Base-by-base conservation (phyloP, 2,797 vertebrate species). In the Falco berigora region DNA sequence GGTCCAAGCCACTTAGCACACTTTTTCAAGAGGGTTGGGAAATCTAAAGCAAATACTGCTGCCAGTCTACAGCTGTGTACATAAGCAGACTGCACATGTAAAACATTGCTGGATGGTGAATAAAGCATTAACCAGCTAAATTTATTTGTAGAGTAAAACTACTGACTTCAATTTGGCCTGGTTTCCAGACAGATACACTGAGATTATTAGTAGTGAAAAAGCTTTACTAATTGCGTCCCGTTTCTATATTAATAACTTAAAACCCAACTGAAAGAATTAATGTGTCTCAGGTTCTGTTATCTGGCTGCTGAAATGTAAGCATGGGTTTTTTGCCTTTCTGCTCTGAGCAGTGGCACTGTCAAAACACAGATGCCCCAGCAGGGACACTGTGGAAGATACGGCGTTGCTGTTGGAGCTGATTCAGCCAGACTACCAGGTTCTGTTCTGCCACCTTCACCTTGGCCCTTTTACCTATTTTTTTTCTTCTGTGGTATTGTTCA, bases 151-250 rank as follows among this genome's bases (percentile, higher is more conserved):
- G 81, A 73, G 18, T 15, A 47, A 40, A 93, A 52, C 18, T 44
- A 38, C 30, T 22, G 25, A 16, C 69, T 79, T 94, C 40, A 53
- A 36, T 92, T 72, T 90, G 88, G 56, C 64, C 40, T 6, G 3
- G 14, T 86, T 95, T 96, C 62, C 74, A 90, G 72, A 72, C 28
- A 84, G 74, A 87, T 32, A 78, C 20, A 73, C 21, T 32, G 28
- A 66, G 40, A 68, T 61, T 53, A 52, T 76, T 66, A 1, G 9
- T 10, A 42, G 52, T 1, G 2, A 64, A 80, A 84, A 85, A 75
- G 36, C 63, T 75, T 75, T 88, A 56, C 23, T 89, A 74, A 88
- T 73, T 76, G 56, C 34, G 44, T 52, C 69, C 10, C n/a, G 16
- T 69, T 81, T 69, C 77, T 59, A 24, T n/a, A 68, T 73, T 74